A percentile compares a stretch with the other conserved stretches of the same genome.
Evolutionary conservation across 2,888 invertebrate genomes (phyloP).

Genomic region (Saturnia pavonia): DNA sequence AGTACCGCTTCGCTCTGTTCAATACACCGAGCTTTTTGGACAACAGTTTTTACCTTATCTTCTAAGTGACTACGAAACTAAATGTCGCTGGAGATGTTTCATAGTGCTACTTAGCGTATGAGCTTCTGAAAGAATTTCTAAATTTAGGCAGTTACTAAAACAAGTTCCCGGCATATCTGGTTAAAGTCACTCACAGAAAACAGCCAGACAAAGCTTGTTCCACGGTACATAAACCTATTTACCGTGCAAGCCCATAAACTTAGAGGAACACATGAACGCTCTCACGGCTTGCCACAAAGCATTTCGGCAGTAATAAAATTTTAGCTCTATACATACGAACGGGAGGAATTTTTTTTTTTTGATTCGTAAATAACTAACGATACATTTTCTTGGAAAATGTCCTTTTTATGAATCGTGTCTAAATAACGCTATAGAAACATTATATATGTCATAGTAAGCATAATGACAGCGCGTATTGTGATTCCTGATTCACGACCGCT

Average conservation of each 20-base stretch:
- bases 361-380: slow-evolving; percentile 2
- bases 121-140: background rate
- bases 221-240: slow-evolving; percentile 45
- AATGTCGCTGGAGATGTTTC: no score
- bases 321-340: slow-evolving; percentile 13
- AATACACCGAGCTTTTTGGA: no score
- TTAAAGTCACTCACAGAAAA: slow-evolving; percentile 6
- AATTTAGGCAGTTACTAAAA: background rate
- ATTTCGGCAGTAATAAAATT: slow-evolving; percentile 26
- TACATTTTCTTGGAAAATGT: background rate
- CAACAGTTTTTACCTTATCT: no score
- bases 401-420: background rate
- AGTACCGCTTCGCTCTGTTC: no score
- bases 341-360: slow-evolving; percentile 3
- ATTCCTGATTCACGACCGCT: no score
- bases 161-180: background rate
- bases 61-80: no score
- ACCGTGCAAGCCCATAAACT: slow-evolving; percentile 33
- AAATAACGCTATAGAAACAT: background rate
- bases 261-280: slow-evolving; percentile 41
- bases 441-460: no score
- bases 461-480: no score
- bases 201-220: slow-evolving; percentile 31
- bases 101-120: background rate
- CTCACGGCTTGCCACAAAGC: slow-evolving; percentile 34